phyloP scores from a whole-genome alignment of 2,113 vertebrate species.

The Mesoclemmys tuberculata region DNA sequence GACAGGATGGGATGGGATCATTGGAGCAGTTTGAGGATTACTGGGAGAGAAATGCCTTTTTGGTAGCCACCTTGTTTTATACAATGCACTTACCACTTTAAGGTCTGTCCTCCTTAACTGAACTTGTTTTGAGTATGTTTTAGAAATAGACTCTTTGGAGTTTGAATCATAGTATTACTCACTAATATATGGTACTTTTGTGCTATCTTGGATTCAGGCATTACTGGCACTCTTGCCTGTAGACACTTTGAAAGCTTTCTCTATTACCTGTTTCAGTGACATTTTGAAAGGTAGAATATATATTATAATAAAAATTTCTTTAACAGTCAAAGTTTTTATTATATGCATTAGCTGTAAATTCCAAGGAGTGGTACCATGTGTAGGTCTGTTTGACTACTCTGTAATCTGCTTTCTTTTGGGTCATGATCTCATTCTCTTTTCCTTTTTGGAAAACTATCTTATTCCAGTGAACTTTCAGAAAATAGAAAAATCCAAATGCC shows the following conservation, averaged over 20 bases:
- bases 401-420: neutral
- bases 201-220: neutral
- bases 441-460: neutral
- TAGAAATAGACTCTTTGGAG: neutral
- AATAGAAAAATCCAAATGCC: neutral
- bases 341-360: neutral
- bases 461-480: neutral
- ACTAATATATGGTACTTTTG: neutral
- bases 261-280: slow-evolving; percentile 6
- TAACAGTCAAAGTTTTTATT: neutral
- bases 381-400: slow-evolving; percentile 15
- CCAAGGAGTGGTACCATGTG: no score
- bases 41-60: neutral
- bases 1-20: neutral
- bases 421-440: neutral
- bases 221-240: neutral
- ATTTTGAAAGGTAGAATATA: slow-evolving; percentile 21
- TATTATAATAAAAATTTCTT: slow-evolving; percentile 33
- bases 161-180: neutral
- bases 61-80: neutral
- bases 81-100: neutral
- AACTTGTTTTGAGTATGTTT: rapidly evolving
- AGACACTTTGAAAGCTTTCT: slow-evolving; percentile 31
- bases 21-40: neutral
- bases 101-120: neutral